Conservation (phyloP, 1,140 invertebrate species). For the Hestina assimilis region DNA sequence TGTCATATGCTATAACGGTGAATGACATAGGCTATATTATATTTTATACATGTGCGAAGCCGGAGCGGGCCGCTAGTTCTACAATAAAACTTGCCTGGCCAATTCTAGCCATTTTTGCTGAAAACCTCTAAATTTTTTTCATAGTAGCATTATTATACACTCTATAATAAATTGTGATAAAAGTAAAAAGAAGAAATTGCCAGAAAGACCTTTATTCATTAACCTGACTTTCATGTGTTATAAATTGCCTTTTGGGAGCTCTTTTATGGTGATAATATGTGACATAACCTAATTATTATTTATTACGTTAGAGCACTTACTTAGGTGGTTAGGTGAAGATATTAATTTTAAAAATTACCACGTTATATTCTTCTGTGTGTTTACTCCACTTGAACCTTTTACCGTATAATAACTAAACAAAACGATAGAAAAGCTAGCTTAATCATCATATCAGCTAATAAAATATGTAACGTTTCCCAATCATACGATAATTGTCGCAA, state of each 20-base stretch:
- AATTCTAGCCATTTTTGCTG: background rate
- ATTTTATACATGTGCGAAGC: too few relatives aligned
- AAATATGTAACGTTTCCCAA: background rate
- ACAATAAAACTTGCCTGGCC: background rate
- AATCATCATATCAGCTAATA: background rate
- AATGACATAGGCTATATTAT: too few relatives aligned
- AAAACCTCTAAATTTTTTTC: background rate
- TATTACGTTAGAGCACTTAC: background rate
- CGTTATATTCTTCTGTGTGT: background rate
- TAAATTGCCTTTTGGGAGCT: slow-evolving; percentile 11
- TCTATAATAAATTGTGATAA: slow-evolving; percentile 1
- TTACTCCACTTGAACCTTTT: too few relatives aligned
- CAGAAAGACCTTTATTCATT: slow-evolving; percentile 16
- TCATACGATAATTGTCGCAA: background rate
- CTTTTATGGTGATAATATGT: slow-evolving; percentile 11
- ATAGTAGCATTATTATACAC: background rate
- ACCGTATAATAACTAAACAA: too few relatives aligned
- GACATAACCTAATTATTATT: slow-evolving; percentile 18
- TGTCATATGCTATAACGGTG: too few relatives aligned
- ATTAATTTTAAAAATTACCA: slow-evolving; percentile 2
- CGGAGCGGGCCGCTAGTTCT: too few relatives aligned
- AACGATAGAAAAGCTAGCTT: too few relatives aligned
- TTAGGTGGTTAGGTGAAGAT: slow-evolving; percentile 4
- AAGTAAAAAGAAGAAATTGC: slow-evolving; percentile 4
- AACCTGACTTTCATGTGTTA: slow-evolving; percentile 18